A percentile compares a stretch with the other conserved stretches of the same genome.
Conservation (phyloP, 2,888 invertebrate species). For the Argynnis bischoffii region DNA sequence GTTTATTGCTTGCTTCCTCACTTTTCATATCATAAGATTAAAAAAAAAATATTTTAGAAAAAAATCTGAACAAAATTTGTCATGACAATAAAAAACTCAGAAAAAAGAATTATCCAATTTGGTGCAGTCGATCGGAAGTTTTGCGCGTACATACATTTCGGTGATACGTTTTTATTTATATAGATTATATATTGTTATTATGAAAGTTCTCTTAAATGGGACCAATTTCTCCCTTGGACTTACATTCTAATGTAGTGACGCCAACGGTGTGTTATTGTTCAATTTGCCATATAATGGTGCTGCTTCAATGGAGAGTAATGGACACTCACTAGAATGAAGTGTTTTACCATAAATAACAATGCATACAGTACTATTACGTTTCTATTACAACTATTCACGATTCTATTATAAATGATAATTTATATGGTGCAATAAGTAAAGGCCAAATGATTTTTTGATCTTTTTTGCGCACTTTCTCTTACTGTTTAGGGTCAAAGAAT, state of each 20-base stretch:
- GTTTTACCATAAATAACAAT: slow-evolving; percentile 8
- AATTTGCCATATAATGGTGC: slow-evolving; percentile 43
- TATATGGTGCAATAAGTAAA: neutral
- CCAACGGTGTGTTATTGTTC: slow-evolving; percentile 45
- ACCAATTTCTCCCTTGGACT: slow-evolving; percentile 42
- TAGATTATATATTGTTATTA: slow-evolving; percentile 31
- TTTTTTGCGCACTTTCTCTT: no score
- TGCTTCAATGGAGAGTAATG: slow-evolving; percentile 29
- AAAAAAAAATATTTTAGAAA: no score
- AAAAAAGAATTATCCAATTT: no score
- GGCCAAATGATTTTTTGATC: no score
- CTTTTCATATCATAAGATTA: no score
- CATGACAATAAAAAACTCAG: no score
- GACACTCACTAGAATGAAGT: slow-evolving; percentile 9
- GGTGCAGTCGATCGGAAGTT: no score
- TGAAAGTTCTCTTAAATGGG: slow-evolving; percentile 36
- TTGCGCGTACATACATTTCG: no score
- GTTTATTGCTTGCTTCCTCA: slow-evolving; percentile 20
- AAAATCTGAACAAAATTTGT: no score
- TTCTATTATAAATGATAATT: neutral
- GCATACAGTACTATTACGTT: neutral
- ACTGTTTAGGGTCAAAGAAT: no score
- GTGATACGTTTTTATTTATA: no score
- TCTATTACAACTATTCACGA: neutral
- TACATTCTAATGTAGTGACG: slow-evolving; percentile 49